A percentile compares a stretch with the other conserved stretches of the same genome.
Conservation (phyloP, 2,888 invertebrate species). For the Drosophila cognata region DNA sequence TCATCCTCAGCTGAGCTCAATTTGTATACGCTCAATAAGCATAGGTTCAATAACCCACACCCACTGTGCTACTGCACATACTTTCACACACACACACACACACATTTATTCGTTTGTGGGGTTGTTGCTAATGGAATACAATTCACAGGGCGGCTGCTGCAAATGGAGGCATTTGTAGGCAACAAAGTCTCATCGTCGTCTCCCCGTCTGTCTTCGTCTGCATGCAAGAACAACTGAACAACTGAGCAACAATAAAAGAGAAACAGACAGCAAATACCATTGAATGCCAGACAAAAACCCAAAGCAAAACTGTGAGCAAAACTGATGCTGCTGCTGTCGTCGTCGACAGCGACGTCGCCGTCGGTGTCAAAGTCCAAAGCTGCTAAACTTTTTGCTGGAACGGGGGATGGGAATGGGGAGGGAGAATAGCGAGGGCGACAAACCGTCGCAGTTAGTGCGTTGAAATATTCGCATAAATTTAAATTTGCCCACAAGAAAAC, state of each 20-base stretch:
- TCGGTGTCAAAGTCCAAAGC: constrained; percentile 67
- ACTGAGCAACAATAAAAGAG: constrained; percentile 24
- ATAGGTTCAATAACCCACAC: constrained; percentile 28
- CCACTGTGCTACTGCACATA: constrained; percentile 51
- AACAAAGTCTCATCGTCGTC: constrained; percentile 34
- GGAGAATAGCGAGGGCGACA: constrained; percentile 25
- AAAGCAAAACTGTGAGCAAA: constrained; percentile 33
- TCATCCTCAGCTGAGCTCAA: background rate
- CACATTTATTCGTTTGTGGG: constrained; percentile 53
- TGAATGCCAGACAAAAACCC: constrained; percentile 50
- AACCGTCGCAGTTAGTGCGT: constrained; percentile 69
- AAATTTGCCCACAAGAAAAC: constrained; percentile 70
- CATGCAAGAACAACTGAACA: constrained; percentile 58
- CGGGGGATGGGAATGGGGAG: background rate
- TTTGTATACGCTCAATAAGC: background rate
- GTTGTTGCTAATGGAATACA: constrained; percentile 77
- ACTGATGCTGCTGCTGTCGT: constrained; percentile 15
- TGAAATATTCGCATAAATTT: constrained; percentile 73
- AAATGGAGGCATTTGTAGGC: constrained; percentile 51
- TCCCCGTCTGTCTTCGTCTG: constrained; percentile 52
- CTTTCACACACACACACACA: constrained; percentile 23
- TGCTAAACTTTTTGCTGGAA: constrained; percentile 59
- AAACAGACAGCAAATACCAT: constrained; percentile 52
- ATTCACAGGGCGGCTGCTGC: constrained; percentile 73
- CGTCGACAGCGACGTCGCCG: constrained; percentile 22